phyloP scores from a whole-genome alignment of 2,797 vertebrate species.

The Dermochelys coriacea region DNA sequence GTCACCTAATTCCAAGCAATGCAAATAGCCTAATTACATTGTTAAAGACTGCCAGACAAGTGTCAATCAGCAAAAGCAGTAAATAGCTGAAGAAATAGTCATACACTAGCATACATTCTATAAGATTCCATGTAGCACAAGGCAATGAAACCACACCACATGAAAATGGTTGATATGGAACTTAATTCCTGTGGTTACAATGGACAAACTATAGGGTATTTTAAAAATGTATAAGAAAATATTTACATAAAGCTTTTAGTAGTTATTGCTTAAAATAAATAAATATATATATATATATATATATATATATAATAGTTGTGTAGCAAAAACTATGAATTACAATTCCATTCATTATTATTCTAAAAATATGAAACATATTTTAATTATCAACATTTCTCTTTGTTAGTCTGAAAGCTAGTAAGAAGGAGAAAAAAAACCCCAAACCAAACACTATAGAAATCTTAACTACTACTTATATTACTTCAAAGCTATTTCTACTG shows the following conservation, averaged over 20 bases:
- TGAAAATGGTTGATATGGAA: constrained; percentile 46
- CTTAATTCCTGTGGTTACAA: constrained; percentile 56
- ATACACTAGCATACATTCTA: constrained; percentile 41
- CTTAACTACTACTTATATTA: not conserved
- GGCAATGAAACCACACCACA: constrained; percentile 27
- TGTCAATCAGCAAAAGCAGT: constrained; percentile 85
- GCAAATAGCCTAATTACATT: constrained; percentile 89
- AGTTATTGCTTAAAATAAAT: constrained; percentile 60
- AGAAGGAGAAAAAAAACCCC: not conserved
- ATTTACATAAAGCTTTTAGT: constrained; percentile 52
- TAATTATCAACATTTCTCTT: constrained; percentile 9
- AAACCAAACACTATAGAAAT: not conserved
- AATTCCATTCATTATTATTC: constrained; percentile 3
- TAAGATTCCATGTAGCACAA: constrained; percentile 21
- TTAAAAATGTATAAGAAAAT: constrained; percentile 33
- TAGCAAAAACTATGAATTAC: not conserved
- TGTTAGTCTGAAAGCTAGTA: not conserved
- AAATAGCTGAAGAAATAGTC: constrained; percentile 60
- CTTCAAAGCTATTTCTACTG: not conserved
- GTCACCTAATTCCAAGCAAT: constrained; percentile 88
- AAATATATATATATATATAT: constrained; percentile 7
- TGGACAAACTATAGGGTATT: constrained; percentile 16
- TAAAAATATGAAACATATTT: constrained; percentile 20
- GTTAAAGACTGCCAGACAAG: constrained; percentile 79
- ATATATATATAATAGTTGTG: constrained; percentile 28